These are phyloP conservation scores for Ptychadena robeensis DNA, from an alignment of 2,797 vertebrate genomes.

Conservation along the genomic window DNA sequence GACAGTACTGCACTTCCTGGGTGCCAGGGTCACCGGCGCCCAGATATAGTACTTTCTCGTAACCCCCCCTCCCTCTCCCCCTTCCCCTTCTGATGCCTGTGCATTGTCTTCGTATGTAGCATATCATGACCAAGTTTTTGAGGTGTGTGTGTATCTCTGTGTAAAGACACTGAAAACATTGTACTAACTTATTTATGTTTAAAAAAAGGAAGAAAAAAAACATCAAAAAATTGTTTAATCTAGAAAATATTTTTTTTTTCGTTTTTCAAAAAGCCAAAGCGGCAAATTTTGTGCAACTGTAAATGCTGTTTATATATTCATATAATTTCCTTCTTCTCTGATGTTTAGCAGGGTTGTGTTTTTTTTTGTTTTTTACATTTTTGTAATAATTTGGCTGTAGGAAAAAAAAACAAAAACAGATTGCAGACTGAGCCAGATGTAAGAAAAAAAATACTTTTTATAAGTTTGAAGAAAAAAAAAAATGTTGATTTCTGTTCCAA, in stretches of 20 bases:
- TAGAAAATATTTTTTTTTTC: constrained; percentile 84
- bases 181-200: constrained; percentile 99
- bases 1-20: constrained; percentile 28
- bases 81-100: constrained; percentile 6
- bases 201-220: constrained; percentile 70
- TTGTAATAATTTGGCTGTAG: constrained; percentile 78
- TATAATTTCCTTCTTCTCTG: constrained; percentile 65
- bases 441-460: constrained; percentile 69
- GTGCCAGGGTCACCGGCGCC: neutral
- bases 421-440: constrained; percentile 97
- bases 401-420: constrained; percentile 71
- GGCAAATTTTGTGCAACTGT: constrained; percentile 87
- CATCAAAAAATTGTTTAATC: constrained; percentile 77
- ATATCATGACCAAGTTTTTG: constrained; percentile 42
- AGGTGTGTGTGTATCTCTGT: constrained; percentile 81
- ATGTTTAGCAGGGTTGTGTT: constrained; percentile 64
- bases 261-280: constrained; percentile 90
- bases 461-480: constrained; percentile 22
- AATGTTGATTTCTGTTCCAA: constrained; percentile 28
- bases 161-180: constrained; percentile 99
- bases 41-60: neutral
- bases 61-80: neutral
- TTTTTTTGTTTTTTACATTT: constrained; percentile 20
- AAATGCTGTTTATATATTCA: constrained; percentile 65
- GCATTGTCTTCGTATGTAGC: constrained; percentile 74